Base-by-base conservation (phyloP, 2,888 invertebrate species). In the Drosophila borealis region DNA sequence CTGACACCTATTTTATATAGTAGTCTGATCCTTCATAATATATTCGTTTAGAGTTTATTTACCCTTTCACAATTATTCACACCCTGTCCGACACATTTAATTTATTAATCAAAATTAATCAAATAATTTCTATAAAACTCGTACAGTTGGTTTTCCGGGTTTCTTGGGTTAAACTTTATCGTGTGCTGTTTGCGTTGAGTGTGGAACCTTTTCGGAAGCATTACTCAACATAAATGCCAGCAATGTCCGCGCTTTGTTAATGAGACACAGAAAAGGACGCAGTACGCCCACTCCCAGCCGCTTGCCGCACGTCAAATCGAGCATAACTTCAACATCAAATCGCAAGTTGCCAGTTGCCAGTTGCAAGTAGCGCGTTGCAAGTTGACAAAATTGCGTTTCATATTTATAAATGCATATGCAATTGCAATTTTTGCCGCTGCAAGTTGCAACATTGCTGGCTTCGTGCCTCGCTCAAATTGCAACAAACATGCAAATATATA, bases 401-500 rank as follows among this genome's bases (percentile, higher is more conserved):
- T 74, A 87, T 87, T 87, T 87, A 89, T 78, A 89, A 87, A 89
- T 83, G 80, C 85, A 87, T 74, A 84, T 81, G 78, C 77, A 83
- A 72, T 78, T 81, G 70, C 61, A 50, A 69, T 62, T 64, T 70
- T 74, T 78, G 48, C 51, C 51, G 48, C 49, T 41, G 41, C 41
- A 41, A 42, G 21, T 50, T 37, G 42, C 48, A 49, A 53, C 66
- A 42, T 71, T 65, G 46, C 74, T 68, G 85, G 46, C 66, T 75
- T 74, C 66, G 71, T 83, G 66, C 67, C 62, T 62, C 65, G 65
- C 70, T 78, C 65, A 81, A 85, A 89, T 89, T 87, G 79, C 82
- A 89, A 77, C 85, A 87, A 85, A 89, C 85, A 85, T 85, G 84
- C 84, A 85, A 85, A 85, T 85, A 85, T 80, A 89, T 80, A 85